phyloP scores from a whole-genome alignment of 2,797 vertebrate genomes.

The Melanotaenia maccullochi region DNA sequence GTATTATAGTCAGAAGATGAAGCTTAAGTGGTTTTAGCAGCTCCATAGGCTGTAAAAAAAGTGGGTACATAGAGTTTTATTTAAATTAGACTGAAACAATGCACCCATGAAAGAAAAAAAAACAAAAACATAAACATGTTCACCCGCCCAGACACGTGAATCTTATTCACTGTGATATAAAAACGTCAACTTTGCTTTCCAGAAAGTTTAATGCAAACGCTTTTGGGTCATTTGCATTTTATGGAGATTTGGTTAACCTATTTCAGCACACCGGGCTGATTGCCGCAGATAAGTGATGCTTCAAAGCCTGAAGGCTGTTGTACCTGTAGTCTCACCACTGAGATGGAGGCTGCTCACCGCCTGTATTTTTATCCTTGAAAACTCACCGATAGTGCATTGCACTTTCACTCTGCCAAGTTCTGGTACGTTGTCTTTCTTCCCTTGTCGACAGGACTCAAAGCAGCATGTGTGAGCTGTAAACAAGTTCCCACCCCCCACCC shows the following conservation, averaged over 20 bases:
- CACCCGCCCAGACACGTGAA: neutral
- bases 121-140: neutral
- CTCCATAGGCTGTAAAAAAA: constrained; percentile 20
- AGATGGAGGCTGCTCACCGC: constrained; percentile 68
- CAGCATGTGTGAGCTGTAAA: constrained; percentile 80
- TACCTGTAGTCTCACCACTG: constrained; percentile 63
- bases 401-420: constrained; percentile 76
- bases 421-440: constrained; percentile 72
- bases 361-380: constrained; percentile 77
- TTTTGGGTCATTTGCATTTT: constrained; percentile 65
- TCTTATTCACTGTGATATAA: neutral
- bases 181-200: constrained; percentile 30
- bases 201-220: constrained; percentile 47
- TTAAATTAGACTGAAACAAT: constrained; percentile 19
- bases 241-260: constrained; percentile 71
- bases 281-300: constrained; percentile 73
- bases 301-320: constrained; percentile 68
- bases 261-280: constrained; percentile 64
- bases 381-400: constrained; percentile 64
- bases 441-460: constrained; percentile 76
- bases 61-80: constrained; percentile 9
- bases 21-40: constrained; percentile 43
- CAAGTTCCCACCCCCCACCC: constrained; percentile 79
- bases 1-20: constrained; percentile 37
- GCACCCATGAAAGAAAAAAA: neutral